Conservation (phyloP, 2,888 invertebrate genomes). For the Bembecia ichneumoniformis region DNA sequence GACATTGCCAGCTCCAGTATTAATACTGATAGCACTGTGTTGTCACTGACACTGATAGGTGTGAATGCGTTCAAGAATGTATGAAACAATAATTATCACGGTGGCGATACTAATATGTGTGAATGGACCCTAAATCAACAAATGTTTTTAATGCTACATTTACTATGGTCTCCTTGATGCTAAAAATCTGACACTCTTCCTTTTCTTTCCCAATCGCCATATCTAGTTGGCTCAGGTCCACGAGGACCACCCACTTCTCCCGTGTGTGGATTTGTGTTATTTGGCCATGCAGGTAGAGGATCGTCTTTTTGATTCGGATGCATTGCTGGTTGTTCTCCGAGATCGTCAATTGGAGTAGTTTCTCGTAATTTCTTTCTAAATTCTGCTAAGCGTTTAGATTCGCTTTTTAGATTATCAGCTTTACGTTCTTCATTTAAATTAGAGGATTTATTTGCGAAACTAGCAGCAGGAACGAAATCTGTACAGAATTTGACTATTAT, state of each 20-base stretch:
- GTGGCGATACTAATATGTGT: too few species aligned
- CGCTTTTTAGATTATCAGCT: constrained; percentile 5
- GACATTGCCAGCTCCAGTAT: too few species aligned
- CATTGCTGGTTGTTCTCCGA: constrained; percentile 81
- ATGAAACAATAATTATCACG: too few species aligned
- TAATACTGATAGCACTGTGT: too few species aligned
- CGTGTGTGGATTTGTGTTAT: constrained; percentile 90
- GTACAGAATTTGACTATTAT: background rate
- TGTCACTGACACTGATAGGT: too few species aligned
- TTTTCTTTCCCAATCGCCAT: constrained; percentile 99
- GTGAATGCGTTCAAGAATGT: too few species aligned
- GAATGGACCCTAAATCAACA: too few species aligned
- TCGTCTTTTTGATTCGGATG: constrained; percentile 87
- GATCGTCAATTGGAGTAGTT: constrained; percentile 77
- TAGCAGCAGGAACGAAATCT: too few species aligned
- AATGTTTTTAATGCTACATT: too few species aligned
- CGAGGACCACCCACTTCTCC: constrained; percentile 96
- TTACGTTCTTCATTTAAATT: background rate
- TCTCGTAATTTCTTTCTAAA: constrained; percentile 83
- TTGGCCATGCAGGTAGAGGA: constrained; percentile 86
- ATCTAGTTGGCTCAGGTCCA: constrained; percentile 98
- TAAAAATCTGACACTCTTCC: constrained; percentile 97
- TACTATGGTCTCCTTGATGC: constrained; percentile 7
- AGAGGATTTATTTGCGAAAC: background rate
- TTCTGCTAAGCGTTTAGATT: constrained; percentile 71